A percentile compares a stretch with the other conserved stretches of the same genome.
phyloP scores from a whole-genome alignment of 2,113 vertebrate genomes.

The Oceanites oceanicus region DNA sequence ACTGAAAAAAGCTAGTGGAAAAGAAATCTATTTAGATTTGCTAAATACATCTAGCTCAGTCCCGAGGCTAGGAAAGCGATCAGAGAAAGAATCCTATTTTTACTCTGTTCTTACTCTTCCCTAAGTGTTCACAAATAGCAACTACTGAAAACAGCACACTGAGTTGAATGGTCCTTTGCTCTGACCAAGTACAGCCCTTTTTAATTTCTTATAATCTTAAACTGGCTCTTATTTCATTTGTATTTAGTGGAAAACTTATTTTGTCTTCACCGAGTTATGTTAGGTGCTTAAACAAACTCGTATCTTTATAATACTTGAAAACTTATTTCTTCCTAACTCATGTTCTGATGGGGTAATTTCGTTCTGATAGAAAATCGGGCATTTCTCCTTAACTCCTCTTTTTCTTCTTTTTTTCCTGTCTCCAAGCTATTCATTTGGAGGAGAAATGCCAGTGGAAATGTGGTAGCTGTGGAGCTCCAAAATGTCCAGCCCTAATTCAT shows the following conservation, averaged over 20 bases:
- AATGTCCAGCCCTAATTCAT: neutral
- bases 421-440: neutral
- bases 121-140: neutral
- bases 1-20: neutral
- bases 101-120: neutral
- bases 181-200: neutral
- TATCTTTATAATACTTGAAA: neutral
- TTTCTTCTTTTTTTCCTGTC: neutral
- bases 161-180: neutral
- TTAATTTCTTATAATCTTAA: neutral
- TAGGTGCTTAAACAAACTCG: neutral
- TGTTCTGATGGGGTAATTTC: neutral
- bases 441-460: neutral
- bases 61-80: neutral
- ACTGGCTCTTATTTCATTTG: neutral
- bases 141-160: neutral
- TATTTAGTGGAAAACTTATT: neutral
- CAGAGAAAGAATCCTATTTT: neutral
- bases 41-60: constrained; percentile 25
- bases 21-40: constrained; percentile 36
- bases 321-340: neutral
- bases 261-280: neutral
- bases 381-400: neutral
- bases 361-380: neutral
- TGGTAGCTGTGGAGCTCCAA: neutral